Base-by-base conservation (phyloP, 2,113 vertebrate species). In the Phalacrocorax pelagicus region DNA sequence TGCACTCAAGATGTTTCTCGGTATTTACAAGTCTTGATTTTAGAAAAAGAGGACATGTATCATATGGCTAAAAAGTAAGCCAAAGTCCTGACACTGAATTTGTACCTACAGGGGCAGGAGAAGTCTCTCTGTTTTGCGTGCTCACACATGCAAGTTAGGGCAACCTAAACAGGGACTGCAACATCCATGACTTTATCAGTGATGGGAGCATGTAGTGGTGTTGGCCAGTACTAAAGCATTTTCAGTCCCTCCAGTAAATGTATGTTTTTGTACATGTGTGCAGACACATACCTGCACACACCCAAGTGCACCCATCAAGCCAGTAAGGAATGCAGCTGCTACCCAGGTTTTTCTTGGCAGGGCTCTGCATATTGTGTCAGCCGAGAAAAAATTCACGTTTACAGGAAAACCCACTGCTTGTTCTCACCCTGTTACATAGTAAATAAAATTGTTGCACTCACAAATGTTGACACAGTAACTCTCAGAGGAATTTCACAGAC, bases 361-460 rank as follows among this genome's bases (percentile, higher is more conserved):
- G n/a, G 15, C 20, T 73, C 21, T 74, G 24, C 30, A n/a, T 1
- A 1, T 23, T 34, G 5, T 72, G 44, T 78, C 62, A 89, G 73
- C 62, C 84, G 97, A 96, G 88, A 90, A 94, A 94, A 93, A 69
- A 10, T 9, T 63, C 66, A 80, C 84, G 71, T 96, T 97, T 96
- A 96, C 59, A 4, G 91, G 93, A 97, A 97, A 95, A 62, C 14
- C 51, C 75, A 47, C 18, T 81, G 83, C 74, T 94, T 94, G 46
- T 62, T 88, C 54, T 94, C 91, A 94, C 49, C 17, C 83, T 81
- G 84, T 87, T 77, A 54, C 32, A 67, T 54, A 86, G 75, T 94
- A 94, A 96, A 96, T 88, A 91, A 81, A 73, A 93, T 18, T 3
- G 2, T 97, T 96, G 89, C 92, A 83, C 86, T 38, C 92, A 89